Evolutionary conservation across 2,113 vertebrate genomes (phyloP).

Genomic region (Pseudopodoces humilis): DNA sequence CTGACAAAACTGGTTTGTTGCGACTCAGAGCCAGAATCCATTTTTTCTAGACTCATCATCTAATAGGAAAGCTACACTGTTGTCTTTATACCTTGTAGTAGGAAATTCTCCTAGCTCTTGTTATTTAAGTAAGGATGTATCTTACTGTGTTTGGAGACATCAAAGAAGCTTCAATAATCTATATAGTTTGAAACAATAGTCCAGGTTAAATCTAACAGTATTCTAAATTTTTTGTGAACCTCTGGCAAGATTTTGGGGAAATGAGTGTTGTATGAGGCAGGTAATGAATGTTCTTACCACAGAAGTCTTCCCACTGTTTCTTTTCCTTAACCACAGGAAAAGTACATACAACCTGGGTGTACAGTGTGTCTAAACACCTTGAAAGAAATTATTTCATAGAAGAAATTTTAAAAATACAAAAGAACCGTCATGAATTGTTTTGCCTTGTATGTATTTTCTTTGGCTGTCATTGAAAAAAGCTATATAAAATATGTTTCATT

Average conservation of each 20-base stretch:
- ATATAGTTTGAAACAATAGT: background rate
- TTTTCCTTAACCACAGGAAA: background rate
- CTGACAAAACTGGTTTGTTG: rapidly evolving
- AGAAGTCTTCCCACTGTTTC: background rate
- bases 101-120: background rate
- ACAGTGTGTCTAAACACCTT: background rate
- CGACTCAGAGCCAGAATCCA: background rate
- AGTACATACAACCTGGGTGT: background rate
- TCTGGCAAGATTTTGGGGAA: background rate
- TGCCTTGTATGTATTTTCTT: background rate
- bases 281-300: background rate
- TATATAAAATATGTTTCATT: background rate
- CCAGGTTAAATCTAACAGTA: background rate
- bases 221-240: background rate
- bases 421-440: background rate
- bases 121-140: background rate
- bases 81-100: no score
- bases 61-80: background rate
- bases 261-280: background rate
- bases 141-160: background rate
- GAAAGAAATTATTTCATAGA: background rate
- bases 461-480: background rate
- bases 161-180: background rate
- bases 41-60: background rate
- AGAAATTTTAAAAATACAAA: background rate